Percentiles rank a stretch among this genome's conserved stretches.
phyloP scores from a whole-genome alignment of 2,797 vertebrate species.

The Euphonia xanthogaster region DNA sequence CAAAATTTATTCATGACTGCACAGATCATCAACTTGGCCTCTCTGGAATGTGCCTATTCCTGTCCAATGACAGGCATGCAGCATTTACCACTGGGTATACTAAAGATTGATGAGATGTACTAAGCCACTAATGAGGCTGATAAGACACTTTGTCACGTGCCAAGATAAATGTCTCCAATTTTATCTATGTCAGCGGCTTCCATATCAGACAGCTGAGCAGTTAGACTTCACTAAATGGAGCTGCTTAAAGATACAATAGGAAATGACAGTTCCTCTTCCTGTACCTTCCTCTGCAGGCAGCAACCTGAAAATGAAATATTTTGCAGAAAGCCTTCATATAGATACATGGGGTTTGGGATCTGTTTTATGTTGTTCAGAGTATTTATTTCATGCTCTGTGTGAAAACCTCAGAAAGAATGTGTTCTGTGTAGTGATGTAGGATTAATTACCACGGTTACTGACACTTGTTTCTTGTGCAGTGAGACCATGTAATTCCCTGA shows the following conservation, averaged over 20 bases:
- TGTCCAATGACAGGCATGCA: slow-evolving; percentile 40
- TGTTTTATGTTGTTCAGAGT: neutral
- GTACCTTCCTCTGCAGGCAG: neutral
- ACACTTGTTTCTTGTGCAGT: neutral
- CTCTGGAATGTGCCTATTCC: slow-evolving; percentile 44
- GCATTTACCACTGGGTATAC: slow-evolving; percentile 44
- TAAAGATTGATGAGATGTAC: slow-evolving; percentile 60
- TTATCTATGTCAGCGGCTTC: slow-evolving; percentile 47
- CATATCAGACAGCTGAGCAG: slow-evolving; percentile 34
- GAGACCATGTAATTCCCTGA: neutral
- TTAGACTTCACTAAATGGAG: slow-evolving; percentile 19
- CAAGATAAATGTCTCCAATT: slow-evolving; percentile 61
- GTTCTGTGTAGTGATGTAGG: neutral
- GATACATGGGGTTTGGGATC: neutral
- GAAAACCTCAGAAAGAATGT: neutral
- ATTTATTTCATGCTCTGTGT: neutral
- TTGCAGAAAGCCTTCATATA: neutral
- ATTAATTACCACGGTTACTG: neutral
- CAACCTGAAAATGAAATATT: neutral
- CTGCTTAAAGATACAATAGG: slow-evolving; percentile 24
- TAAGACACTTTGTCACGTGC: slow-evolving; percentile 60
- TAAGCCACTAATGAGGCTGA: slow-evolving; percentile 64
- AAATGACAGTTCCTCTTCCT: neutral
- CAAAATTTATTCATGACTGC: slow-evolving; percentile 60
- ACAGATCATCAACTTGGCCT: slow-evolving; percentile 58